phyloP scores from a whole-genome alignment of 1,140 invertebrate genomes.

The Berghia stephanieae region DNA sequence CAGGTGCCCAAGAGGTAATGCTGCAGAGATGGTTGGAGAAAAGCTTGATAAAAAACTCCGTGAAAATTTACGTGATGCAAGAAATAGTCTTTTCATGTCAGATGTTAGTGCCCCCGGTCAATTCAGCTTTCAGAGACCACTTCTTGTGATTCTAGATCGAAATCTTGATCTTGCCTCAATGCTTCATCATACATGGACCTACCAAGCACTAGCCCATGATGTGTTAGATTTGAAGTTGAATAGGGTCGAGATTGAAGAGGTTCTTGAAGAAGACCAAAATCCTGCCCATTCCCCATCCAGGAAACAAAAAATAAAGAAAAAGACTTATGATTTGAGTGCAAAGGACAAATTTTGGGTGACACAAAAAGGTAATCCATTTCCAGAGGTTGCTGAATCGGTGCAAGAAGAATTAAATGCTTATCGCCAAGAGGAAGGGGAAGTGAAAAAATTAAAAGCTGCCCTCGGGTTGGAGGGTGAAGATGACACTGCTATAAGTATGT shows the following conservation, averaged over 20 bases:
- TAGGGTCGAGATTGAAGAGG: slow-evolving; percentile 83
- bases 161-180: slow-evolving; percentile 97
- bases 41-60: slow-evolving; percentile 96
- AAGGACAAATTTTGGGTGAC: slow-evolving; percentile 91
- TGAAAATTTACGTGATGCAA: slow-evolving; percentile 95
- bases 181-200: slow-evolving; percentile 99
- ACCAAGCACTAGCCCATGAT: slow-evolving; percentile 92
- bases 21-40: slow-evolving; percentile 97
- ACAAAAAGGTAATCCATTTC: slow-evolving; percentile 96
- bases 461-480: slow-evolving; percentile 77
- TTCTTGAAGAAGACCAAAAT: slow-evolving; percentile 62
- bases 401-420: slow-evolving; percentile 97
- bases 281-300: slow-evolving; percentile 43
- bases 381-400: slow-evolving; percentile 96
- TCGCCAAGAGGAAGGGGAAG: slow-evolving; percentile 92
- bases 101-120: slow-evolving; percentile 78
- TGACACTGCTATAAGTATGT: slow-evolving; percentile 74
- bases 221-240: slow-evolving; percentile 92
- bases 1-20: slow-evolving; percentile 92
- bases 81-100: slow-evolving; percentile 93
- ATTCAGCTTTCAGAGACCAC: slow-evolving; percentile 89
- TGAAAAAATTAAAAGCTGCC: slow-evolving; percentile 90
- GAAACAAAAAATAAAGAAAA: slow-evolving; percentile 72
- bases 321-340: slow-evolving; percentile 89
- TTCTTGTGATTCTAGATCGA: slow-evolving; percentile 92